A percentile compares a stretch with the other conserved stretches of the same genome.
Conservation (phyloP, 2,113 vertebrate species). For the Gnathochromis pfefferi region DNA sequence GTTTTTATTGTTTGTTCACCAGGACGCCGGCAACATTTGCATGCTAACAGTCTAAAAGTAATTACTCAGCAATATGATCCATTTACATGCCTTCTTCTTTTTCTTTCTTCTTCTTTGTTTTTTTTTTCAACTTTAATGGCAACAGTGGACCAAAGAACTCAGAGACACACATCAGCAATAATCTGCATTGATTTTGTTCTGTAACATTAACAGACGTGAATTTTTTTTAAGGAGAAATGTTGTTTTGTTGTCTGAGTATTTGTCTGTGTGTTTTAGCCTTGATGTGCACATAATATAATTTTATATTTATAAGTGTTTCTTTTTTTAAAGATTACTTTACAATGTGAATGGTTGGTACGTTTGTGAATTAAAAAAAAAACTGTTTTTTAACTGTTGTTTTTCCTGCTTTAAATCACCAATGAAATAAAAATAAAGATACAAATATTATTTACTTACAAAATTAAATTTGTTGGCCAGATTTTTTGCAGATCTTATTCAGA, state of each 20-base stretch:
- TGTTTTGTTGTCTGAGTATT: constrained; percentile 35
- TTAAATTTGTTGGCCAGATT: background rate
- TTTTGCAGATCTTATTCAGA: background rate
- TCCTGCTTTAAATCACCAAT: constrained; percentile 86
- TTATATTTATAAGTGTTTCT: constrained; percentile 83
- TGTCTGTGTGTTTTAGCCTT: constrained; percentile 65
- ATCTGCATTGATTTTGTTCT: constrained; percentile 30
- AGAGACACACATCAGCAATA: constrained; percentile 24
- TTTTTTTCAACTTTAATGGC: constrained; percentile 10
- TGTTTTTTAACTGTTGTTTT: background rate
- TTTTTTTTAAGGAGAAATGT: constrained; percentile 15
- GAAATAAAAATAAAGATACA: constrained; percentile 78
- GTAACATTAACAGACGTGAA: constrained; percentile 3
- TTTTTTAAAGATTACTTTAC: constrained; percentile 76
- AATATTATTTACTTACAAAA: background rate
- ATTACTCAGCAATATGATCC: background rate
- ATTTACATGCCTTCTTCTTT: background rate
- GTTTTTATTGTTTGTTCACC: background rate
- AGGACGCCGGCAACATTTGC: constrained; percentile 11
- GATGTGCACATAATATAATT: constrained; percentile 85
- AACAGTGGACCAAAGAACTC: constrained; percentile 46
- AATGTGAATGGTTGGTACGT: constrained; percentile 88
- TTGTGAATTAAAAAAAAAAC: constrained; percentile 56
- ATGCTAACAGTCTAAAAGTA: constrained; percentile 2
- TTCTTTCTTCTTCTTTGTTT: background rate